Percentiles rank a stretch among this genome's conserved stretches.
phyloP scores from a whole-genome alignment of 2,888 invertebrate species.

The Sicus ferrugineus region DNA sequence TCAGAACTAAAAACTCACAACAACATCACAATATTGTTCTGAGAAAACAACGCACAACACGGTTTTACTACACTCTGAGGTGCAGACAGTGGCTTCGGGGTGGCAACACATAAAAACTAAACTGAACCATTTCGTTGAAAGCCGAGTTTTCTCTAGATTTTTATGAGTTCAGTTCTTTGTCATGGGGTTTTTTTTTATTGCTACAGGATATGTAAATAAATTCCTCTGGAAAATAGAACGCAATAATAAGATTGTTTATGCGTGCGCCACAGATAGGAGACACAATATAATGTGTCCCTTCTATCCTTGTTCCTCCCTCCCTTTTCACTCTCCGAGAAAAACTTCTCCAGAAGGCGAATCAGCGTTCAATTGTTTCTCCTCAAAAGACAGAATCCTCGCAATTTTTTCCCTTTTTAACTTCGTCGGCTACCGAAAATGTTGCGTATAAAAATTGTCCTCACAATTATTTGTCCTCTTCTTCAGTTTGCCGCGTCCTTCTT shows the following conservation, averaged over 20 bases:
- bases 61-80: not conserved
- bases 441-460: not conserved
- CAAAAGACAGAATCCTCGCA: not conserved
- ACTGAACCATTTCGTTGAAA: conserved; percentile 1
- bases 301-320: not conserved
- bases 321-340: no score
- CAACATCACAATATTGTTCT: not conserved
- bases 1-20: not conserved
- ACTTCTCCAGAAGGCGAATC: no score
- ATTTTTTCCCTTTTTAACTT: not conserved
- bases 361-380: no score
- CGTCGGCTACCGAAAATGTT: not conserved
- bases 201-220: conserved; percentile 22
- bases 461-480: no score
- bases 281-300: not conserved
- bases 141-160: not conserved
- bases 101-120: conserved; percentile 3
- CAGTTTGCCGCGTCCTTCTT: not conserved
- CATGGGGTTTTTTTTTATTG: not conserved
- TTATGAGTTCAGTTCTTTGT: not conserved
- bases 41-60: not conserved
- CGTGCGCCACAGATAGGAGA: no score
- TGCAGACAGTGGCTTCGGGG: conserved; percentile 20
- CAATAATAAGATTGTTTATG: conserved; percentile 10
- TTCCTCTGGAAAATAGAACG: not conserved